Base-by-base conservation (phyloP, 2,113 vertebrate species). In the Pelmatolapia mariae region DNA sequence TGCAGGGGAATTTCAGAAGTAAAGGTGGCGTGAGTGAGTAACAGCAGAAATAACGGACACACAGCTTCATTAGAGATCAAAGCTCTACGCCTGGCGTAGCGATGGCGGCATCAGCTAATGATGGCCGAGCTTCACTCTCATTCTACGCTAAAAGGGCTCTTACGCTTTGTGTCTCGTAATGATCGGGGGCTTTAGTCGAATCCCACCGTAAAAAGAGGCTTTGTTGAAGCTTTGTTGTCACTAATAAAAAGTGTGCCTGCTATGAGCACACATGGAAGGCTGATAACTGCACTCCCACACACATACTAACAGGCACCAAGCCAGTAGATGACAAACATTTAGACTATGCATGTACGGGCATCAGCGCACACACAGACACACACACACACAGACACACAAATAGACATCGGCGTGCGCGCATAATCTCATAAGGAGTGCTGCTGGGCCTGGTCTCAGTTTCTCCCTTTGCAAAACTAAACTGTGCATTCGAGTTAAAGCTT, bases 21-120 rank as follows among this genome's bases (percentile, higher is more conserved):
- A 87, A 95, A 93, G 91, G 89, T 94, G 92, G 94, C 92, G 94
- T 93, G 93, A 95, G 89, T 94, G 93, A 96, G 91, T 86, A 89
- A 95, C 93, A 94, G 86, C 95, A 95, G 94, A 80, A 91, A 86
- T 91, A 89, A 91, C 36, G 85, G 88, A 92, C 76, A 31, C 85
- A 40, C 84, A 36, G 94, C 93, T 95, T 96, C 94, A 95, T 95
- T 95, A 96, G 89, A 90, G 93, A 95, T 96, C 96, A 96, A 96
- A 96, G 95, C 84, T 5, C 3, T 9, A 19, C 7, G 80, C 78
- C 86, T 38, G 78, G 80, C 54, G 84, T 18, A 71, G 83, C 45
- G n/a, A 87, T 6, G 82, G 87, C 86, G 63, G 85, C 91, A 91
- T 94, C 93, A 61, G 87, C 93, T 96, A 96, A 96, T 94, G 93